Conservation (phyloP, 2,888 invertebrate genomes). For the Epirrhoe tristata region DNA sequence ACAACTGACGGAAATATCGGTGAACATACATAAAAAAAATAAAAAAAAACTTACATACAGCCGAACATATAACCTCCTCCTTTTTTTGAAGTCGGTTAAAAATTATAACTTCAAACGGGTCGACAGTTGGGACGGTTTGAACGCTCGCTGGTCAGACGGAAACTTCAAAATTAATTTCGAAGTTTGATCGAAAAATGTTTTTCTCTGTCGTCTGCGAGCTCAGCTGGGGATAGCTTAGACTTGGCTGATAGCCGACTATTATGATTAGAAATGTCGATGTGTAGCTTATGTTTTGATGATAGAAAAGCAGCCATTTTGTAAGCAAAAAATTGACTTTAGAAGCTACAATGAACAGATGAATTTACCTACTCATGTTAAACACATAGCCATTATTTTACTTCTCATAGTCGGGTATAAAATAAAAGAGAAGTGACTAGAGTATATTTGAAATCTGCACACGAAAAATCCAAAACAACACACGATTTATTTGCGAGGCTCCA, state of each 20-base stretch:
- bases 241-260: conserved; percentile 30
- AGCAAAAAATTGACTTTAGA: too few species aligned
- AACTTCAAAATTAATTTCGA: conserved; percentile 79
- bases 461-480: conserved; percentile 10
- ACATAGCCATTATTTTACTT: too few species aligned
- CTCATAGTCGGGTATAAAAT: background rate
- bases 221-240: conserved; percentile 31
- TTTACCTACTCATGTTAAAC: too few species aligned
- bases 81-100: too few species aligned
- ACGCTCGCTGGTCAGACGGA: conserved; percentile 64
- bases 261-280: conserved; percentile 21
- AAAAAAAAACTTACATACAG: too few species aligned
- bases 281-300: background rate
- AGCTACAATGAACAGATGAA: too few species aligned
- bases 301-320: background rate
- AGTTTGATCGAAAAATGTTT: conserved; percentile 80
- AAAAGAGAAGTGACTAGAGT: conserved; percentile 1
- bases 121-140: conserved; percentile 57
- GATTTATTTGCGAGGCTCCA: conserved; percentile 19
- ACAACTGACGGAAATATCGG: too few species aligned
- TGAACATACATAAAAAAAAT: too few species aligned
- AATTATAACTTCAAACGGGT: conserved; percentile 64
- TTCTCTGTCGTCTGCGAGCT: conserved; percentile 53
- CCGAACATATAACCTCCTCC: too few species aligned
- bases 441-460: conserved; percentile 18